These are phyloP conservation scores for Aphidius ervi DNA, from an alignment of 1,140 invertebrate genomes.

Conservation along the genomic window DNA sequence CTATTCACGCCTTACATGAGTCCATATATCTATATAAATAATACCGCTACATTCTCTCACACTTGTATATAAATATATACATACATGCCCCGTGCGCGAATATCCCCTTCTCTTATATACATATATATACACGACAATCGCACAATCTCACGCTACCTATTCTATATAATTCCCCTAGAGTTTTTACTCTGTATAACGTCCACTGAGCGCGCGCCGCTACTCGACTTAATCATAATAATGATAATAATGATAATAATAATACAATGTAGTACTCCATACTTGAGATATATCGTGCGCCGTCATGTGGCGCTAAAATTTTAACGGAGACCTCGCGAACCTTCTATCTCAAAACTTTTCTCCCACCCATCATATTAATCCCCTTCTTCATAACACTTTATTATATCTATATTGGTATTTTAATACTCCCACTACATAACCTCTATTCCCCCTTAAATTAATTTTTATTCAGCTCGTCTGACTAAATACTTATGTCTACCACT, in stretches of 20 bases:
- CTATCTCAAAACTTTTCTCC: constrained; percentile 13
- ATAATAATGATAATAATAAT: no score
- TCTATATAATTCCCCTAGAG: no score
- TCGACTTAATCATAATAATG: background rate
- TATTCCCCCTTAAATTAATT: background rate
- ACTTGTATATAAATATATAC: constrained; percentile 32
- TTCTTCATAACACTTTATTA: background rate
- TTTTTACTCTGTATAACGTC: no score
- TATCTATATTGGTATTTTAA: constrained; percentile 7
- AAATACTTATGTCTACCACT: no score
- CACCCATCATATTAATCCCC: constrained; percentile 16
- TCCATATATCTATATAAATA: constrained; percentile 40
- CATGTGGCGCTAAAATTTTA: constrained; percentile 35
- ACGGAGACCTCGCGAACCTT: constrained; percentile 43
- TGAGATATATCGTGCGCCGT: constrained; percentile 30
- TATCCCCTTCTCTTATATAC: constrained; percentile 13
- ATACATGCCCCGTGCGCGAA: background rate
- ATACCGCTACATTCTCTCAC: constrained; percentile 50
- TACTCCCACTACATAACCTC: background rate
- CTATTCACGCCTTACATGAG: constrained; percentile 44
- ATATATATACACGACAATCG: background rate
- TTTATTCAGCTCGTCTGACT: no score
- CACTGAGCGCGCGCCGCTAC: background rate
- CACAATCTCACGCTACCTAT: no score
- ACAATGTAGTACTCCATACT: no score